Conservation (phyloP, 2,113 vertebrate genomes). For the Aldabrachelys gigantea region DNA sequence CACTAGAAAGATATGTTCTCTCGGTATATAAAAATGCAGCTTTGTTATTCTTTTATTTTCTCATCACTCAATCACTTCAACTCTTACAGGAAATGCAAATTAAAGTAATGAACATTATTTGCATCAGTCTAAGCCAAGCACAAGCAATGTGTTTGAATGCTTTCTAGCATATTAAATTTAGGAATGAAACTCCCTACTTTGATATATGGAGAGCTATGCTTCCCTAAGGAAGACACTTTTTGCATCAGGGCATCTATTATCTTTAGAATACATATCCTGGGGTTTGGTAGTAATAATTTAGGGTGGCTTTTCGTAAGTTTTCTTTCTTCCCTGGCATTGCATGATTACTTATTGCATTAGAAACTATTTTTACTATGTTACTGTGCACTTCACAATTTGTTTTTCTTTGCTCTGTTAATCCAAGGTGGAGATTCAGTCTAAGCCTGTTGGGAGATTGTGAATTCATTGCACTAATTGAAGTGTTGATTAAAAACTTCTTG, state of each 20-base stretch:
- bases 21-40: neutral
- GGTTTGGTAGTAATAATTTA: neutral
- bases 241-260: neutral
- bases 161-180: neutral
- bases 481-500: constrained; percentile 28
- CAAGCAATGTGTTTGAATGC: neutral
- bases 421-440: neutral
- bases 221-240: neutral
- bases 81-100: neutral
- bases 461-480: constrained; percentile 7
- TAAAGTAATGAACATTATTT: neutral
- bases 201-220: neutral
- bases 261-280: neutral
- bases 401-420: neutral
- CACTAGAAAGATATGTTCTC: neutral
- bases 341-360: neutral
- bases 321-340: neutral
- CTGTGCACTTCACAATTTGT: neutral
- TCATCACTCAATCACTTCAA: neutral
- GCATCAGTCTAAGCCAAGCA: neutral
- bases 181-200: neutral
- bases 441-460: neutral
- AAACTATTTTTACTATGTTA: neutral
- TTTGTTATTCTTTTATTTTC: neutral
- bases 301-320: neutral